Evolutionary conservation across 1,140 invertebrate species (phyloP), one percentile per base, ranked within the genome.

Genomic region (Neodiprion pinetum): DNA sequence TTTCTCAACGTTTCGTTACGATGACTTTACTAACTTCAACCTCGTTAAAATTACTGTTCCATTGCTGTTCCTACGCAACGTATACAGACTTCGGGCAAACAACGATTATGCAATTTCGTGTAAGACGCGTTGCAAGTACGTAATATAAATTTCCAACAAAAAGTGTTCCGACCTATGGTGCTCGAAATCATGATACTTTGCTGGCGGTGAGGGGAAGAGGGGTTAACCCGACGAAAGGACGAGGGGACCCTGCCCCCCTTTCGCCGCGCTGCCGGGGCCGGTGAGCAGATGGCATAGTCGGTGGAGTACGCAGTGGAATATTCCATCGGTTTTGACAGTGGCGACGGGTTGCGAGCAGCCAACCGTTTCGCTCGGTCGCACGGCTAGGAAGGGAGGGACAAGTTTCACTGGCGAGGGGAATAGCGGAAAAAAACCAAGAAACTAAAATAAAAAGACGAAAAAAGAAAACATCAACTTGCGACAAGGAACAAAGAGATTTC

Each of bases 301-400:
- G 76, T 79, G 28, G 28, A n/a, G 53, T 12, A 80, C 77, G 76
- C 76, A 87, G 82, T 85, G 85, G 86, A 87, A 87, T 87, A 87
- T 87, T 87, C 85, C 85, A 86, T 77, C 82, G 81, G 74, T 75
- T 74, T 78, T 76, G 71, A 70, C 47, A 71, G 66, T 40, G 40
- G 40, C 28, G 28, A 40, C 28, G 28, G 28, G 53, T 0, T 40
- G 5, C 28, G 28, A 40, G 28, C 53, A 61, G 53, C 3, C 53
- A 61, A 61, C 53, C 11, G 53, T 61, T 12, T 17, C 11, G 53
- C 53, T 61, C n/a, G n/a, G 9, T 9, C 53, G 11, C 5, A 61
- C 53, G n/a, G 5, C 53, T 17, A 9, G 53, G 11, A 5, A 71
- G 50, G 73, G 61, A 48, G 72, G 69, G 11, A 48, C 47, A 10